Percentiles rank a stretch among this genome's conserved stretches.
These are phyloP conservation scores for Drosophila melanogaster DNA, from an alignment of 1,140 invertebrate species.

Conservation along the genomic window Release_6_plus_ISO1_MT NT_037436.4:14156001-14156500, in stretches of 20 bases:
- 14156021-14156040: conserved; percentile 54
- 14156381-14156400: conserved; percentile 28
- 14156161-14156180: conserved; percentile 40
- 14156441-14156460: conserved; percentile 21
- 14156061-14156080: conserved; percentile 8
- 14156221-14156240: conserved; percentile 78
- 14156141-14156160: conserved; percentile 18
- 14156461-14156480: conserved; percentile 25
- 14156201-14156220: conserved; percentile 46
- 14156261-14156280: conserved; percentile 27
- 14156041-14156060: conserved; percentile 42
- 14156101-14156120: conserved; percentile 43
- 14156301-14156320: conserved; percentile 77
- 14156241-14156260: conserved; percentile 58
- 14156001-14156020: conserved; percentile 74
- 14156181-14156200: conserved; percentile 42
- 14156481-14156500: conserved; percentile 59
- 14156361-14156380: conserved; percentile 57
- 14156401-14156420: conserved; percentile 32
- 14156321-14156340: conserved; percentile 54
- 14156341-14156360: conserved; percentile 49
- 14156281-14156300: conserved; percentile 59
- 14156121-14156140: conserved; percentile 50
- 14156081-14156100: conserved; percentile 17
- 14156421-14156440: conserved; percentile 20